Conservation (phyloP, 2,113 vertebrate genomes). For the Tiliqua scincoides region DNA sequence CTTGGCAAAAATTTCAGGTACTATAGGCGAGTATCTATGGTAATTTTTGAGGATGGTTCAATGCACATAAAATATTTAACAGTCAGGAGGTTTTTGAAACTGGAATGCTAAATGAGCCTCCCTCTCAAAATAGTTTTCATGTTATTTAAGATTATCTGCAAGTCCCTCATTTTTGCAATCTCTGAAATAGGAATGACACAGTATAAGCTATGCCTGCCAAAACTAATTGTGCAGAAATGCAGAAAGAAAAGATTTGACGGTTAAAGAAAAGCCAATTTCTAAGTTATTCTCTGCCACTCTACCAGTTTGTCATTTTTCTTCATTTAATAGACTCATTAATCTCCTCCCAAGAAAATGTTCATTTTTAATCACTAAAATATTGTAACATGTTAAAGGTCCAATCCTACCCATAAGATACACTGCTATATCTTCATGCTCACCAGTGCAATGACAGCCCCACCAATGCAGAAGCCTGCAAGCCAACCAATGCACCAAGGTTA, state of each 20-base stretch:
- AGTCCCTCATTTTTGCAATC: slow-evolving; percentile 37
- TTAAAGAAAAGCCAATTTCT: neutral
- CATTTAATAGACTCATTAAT: neutral
- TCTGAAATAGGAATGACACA: neutral
- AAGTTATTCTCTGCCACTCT: no score
- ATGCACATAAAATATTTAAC: slow-evolving; percentile 70
- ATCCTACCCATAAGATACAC: no score
- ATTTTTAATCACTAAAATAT: neutral
- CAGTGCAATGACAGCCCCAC: no score
- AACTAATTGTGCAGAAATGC: neutral
- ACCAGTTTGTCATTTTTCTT: neutral
- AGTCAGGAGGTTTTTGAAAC: slow-evolving; percentile 62
- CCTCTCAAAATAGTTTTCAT: slow-evolving; percentile 60
- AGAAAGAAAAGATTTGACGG: neutral
- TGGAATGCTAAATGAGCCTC: slow-evolving; percentile 64
- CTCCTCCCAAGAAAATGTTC: neutral
- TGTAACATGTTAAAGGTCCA: neutral
- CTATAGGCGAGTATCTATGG: no score
- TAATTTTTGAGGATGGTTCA: slow-evolving; percentile 71
- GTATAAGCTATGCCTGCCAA: neutral
- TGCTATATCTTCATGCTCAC: no score
- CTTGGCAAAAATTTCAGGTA: no score
- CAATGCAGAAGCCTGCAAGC: no score
- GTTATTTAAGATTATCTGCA: slow-evolving; percentile 52
- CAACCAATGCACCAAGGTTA: no score